Evolutionary conservation across 2,797 vertebrate species (phyloP).

Genomic region (Acanthis flammea): DNA sequence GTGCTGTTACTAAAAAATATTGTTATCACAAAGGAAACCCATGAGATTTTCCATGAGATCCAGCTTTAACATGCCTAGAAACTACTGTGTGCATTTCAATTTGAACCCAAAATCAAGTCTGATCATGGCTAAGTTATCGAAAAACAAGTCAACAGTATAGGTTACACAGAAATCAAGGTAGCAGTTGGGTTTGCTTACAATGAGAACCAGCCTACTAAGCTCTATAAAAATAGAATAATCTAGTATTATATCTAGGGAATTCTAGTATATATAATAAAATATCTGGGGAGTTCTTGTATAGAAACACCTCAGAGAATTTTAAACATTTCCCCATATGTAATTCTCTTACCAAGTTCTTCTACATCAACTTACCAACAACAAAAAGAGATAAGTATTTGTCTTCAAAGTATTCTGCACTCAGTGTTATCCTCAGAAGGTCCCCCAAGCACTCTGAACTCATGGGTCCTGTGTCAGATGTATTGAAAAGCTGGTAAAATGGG

Average conservation of each 20-base stretch:
- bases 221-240: not conserved
- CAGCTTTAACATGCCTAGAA: not conserved
- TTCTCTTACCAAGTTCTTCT: not conserved
- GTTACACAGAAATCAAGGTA: not conserved
- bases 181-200: not conserved
- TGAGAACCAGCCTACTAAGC: not conserved
- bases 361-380: conserved; percentile 51
- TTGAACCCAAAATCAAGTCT: not conserved
- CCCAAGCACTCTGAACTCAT: not conserved
- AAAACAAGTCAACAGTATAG: not conserved
- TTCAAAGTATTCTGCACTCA: not conserved
- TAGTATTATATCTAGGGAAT: not conserved
- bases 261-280: not conserved
- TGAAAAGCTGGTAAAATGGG: not conserved
- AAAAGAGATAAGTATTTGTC: conserved; percentile 24
- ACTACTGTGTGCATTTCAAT: not conserved
- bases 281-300: not conserved
- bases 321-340: not conserved
- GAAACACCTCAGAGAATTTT: not conserved
- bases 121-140: not conserved
- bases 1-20: not conserved
- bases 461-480: not conserved
- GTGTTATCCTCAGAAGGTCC: not conserved
- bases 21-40: not conserved
- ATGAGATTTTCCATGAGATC: not conserved